phyloP scores from a whole-genome alignment of 2,797 vertebrate genomes.

The Phalanger gymnotis region DNA sequence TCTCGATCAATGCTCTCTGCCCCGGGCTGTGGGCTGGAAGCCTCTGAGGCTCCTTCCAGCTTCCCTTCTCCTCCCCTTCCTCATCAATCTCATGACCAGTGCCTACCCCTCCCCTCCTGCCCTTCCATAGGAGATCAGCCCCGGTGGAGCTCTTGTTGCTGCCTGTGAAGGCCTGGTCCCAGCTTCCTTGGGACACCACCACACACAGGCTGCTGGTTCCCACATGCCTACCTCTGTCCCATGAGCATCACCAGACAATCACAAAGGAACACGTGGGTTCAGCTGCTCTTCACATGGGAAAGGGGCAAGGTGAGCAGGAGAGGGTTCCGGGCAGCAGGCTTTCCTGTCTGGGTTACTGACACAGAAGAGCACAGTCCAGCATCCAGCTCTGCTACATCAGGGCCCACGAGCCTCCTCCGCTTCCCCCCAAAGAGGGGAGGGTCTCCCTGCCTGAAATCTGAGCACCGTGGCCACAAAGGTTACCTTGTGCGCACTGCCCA shows the following conservation, averaged over 20 bases:
- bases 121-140: neutral
- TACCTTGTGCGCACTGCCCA: too few relatives aligned
- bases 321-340: neutral
- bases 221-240: neutral
- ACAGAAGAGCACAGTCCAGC: neutral
- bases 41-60: neutral
- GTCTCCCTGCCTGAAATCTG: neutral
- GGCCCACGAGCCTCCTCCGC: neutral
- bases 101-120: neutral
- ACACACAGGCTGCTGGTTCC: neutral
- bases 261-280: neutral
- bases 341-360: neutral
- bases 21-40: too few relatives aligned
- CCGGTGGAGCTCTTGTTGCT: fast-evolving
- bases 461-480: neutral
- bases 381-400: neutral
- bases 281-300: neutral
- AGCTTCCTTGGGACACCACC: neutral
- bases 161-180: neutral
- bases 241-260: neutral
- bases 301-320: neutral
- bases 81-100: neutral
- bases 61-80: neutral
- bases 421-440: too few relatives aligned
- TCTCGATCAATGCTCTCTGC: neutral